Evolutionary conservation across 2,888 invertebrate genomes (phyloP), one percentile per base, ranked within the genome.

Genomic region (Drosophila atroscutellata): DNA sequence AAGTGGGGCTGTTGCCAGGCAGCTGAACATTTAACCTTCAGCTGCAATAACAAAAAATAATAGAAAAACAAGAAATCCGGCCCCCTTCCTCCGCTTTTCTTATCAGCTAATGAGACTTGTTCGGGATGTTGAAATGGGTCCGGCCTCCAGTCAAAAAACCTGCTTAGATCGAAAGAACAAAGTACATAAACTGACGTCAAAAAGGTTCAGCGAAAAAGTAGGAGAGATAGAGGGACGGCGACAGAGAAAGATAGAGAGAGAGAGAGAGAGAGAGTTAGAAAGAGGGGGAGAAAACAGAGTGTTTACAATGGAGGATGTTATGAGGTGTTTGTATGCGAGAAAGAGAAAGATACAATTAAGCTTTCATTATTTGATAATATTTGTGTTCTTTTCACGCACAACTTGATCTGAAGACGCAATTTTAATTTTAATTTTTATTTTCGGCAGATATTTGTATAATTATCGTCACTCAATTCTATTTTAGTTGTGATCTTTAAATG

Each of bases 151-250:
- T 51, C 50, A 26, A 30, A 2, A 37, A 7, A 20, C 32, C 36
- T 18, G 65, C 63, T 72, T 82, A 70, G 73, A 87, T 84, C 87
- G 79, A 84, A 75, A 54, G 72, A 69, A 64, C 64, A 62, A 51
- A 47, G 15, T 24, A 11, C n/a, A 37, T 2, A 7, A 26, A 15
- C 24, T 47, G 30, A 20, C 20, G 39, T 42, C 15, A 32, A 63
- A 50, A 63, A 50, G 49, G 24, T 20, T 3, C 13, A 15, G 7
- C 15, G 2, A 18, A 11, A n/a, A 24, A 26, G n/a, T 6, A 15
- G 20, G 5, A 1, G 36, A 11, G 34, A 34, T 13, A 28, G 32
- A 11, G 11, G 1, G 32, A 11, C 0, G 1, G 11, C 3, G 11
- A n/a, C n/a, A n/a, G n/a, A n/a, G n/a, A n/a, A n/a, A n/a, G n/a